Conservation (phyloP, 1,140 invertebrate species). For the Drosophila murphyi region DNA sequence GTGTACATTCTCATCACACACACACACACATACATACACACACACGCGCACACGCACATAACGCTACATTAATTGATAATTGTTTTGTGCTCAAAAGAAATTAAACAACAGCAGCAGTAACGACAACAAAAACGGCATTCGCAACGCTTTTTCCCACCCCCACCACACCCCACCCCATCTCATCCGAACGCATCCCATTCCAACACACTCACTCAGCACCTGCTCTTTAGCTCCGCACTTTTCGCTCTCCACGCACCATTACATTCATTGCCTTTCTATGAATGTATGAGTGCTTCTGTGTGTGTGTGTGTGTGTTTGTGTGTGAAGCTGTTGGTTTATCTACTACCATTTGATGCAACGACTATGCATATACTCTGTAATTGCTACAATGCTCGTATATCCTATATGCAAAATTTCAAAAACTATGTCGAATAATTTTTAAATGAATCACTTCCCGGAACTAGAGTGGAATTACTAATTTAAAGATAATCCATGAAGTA, state of each 20-base stretch:
- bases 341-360: conserved; percentile 15
- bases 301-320: not conserved
- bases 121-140: conserved; percentile 14
- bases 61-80: conserved; percentile 80
- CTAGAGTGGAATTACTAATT: too few species aligned
- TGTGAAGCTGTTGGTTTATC: conserved; percentile 21
- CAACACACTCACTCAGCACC: not conserved
- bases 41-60: conserved; percentile 42
- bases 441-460: too few species aligned
- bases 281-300: conserved; percentile 1
- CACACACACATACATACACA: conserved; percentile 15
- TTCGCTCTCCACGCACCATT: conserved; percentile 52
- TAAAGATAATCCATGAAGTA: too few species aligned
- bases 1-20: not conserved
- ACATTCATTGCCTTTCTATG: conserved; percentile 48
- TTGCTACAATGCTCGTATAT: not conserved
- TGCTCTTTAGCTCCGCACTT: conserved; percentile 16
- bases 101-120: conserved; percentile 58
- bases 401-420: not conserved
- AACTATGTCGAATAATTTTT: too few species aligned
- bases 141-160: conserved; percentile 12
- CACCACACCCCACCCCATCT: not conserved
- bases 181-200: not conserved
- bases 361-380: conserved; percentile 8
- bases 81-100: conserved; percentile 80